phyloP scores from a whole-genome alignment of 2,797 vertebrate species.

The Crocidura indochinensis region DNA sequence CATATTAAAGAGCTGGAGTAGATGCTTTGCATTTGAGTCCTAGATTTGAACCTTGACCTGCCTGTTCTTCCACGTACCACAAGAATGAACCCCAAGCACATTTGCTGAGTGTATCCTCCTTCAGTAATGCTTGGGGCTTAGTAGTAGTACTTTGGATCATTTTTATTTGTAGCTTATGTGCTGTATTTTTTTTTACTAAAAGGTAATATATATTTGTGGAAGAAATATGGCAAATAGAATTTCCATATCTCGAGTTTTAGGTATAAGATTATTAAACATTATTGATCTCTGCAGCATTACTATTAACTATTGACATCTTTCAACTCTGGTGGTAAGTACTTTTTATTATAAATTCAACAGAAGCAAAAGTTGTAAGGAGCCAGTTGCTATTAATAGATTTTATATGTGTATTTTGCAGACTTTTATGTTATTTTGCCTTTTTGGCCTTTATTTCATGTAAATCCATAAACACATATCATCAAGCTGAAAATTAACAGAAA shows the following conservation, averaged over 20 bases:
- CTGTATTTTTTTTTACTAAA: conserved; percentile 53
- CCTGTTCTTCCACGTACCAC: too few species aligned
- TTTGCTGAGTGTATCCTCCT: too few species aligned
- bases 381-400: conserved; percentile 16
- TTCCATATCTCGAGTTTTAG: conserved; percentile 24
- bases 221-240: conserved; percentile 47
- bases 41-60: too few species aligned
- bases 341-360: conserved; percentile 92
- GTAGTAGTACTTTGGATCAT: background rate
- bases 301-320: conserved; percentile 93
- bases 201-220: conserved; percentile 32
- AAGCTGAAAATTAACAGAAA: conserved; percentile 47
- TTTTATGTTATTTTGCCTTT: conserved; percentile 45
- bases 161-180: conserved; percentile 37
- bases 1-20: too few species aligned
- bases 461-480: conserved; percentile 8
- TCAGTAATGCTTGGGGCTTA: background rate
- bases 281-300: conserved; percentile 88
- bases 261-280: conserved; percentile 4
- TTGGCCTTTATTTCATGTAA: conserved; percentile 28
- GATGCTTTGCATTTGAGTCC: too few species aligned
- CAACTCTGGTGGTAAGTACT: conserved; percentile 92
- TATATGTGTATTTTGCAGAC: background rate
- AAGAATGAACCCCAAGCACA: too few species aligned
- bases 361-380: conserved; percentile 83